Base-by-base conservation (phyloP, 30 jellyfish, hydroid and myxozoan species). In the Chironex yamaguchii region DNA sequence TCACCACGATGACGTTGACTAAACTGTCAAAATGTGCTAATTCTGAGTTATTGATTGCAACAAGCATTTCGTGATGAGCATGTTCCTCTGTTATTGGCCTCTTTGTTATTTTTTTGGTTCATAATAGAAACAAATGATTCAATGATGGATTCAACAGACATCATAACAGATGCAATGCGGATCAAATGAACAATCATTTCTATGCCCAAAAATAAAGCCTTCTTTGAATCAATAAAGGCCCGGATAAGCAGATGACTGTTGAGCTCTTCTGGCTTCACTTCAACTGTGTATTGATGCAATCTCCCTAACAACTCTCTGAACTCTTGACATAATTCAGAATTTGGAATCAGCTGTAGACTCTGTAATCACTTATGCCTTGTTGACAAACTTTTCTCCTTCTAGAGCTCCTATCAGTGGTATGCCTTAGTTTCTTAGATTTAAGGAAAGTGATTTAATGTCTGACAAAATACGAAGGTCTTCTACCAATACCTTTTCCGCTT, bases 61-160 rank as follows among this genome's bases (percentile, higher is more conserved):
- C 49, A 17, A 24, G 80, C 74, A 72, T 72, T 49, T 72, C 86
- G 21, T 72, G 76, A 1, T 33, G 12, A 35, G 86, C 86, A 35
- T 74, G 36, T 11, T 34, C 72, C 26, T 72, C 86, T 1, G 76
- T 17, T n/a, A n/a, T 72, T 72, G 23, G 75, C 27, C 36, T 72
- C 33, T n/a, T n/a, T n/a, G n/a, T n/a, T n/a, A n/a, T n/a, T n/a
- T n/a, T n/a, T n/a, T n/a, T n/a, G n/a, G 21, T 36, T 74, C 29
- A 35, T 35, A 25, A 49, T 29, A 34, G 86, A 72, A 14, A 72
- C 86, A 36, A 35, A 74, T 28, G 36, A 72, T 42, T 72, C 86
- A 20, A 72, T 30, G 80, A 72, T 42, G 17, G 86, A 72, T 48
- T 72, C 86, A 34, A 72, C 86, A n/a, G 86, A 31, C 86, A 72